phyloP scores from a whole-genome alignment of 2,113 vertebrate genomes.

The Amia ocellicauda region DNA sequence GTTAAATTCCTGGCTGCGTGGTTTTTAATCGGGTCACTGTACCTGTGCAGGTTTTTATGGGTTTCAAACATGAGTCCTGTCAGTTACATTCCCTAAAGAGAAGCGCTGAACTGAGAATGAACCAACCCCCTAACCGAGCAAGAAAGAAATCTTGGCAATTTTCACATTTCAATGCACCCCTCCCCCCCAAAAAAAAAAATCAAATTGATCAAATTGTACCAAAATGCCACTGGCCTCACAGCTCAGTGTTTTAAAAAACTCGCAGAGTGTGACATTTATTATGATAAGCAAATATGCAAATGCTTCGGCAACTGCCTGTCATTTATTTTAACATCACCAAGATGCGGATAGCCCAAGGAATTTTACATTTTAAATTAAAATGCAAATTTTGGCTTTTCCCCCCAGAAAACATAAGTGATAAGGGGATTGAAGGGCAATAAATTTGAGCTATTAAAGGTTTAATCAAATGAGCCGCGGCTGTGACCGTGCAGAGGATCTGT shows the following conservation, averaged over 20 bases:
- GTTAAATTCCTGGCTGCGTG: no score
- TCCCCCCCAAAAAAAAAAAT: no score
- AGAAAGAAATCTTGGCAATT: no score
- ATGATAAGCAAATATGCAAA: slow-evolving; percentile 15
- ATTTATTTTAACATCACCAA: not conserved
- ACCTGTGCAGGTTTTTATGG: no score
- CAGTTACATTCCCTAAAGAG: no score
- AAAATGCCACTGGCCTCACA: not conserved
- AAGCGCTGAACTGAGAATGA: no score
- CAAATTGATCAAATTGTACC: not conserved
- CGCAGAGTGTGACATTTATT: slow-evolving; percentile 1
- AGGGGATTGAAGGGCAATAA: not conserved
- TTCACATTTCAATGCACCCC: no score
- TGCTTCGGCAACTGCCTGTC: not conserved
- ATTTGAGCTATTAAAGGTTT: slow-evolving; percentile 6
- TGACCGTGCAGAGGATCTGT: not conserved
- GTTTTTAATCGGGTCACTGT: no score
- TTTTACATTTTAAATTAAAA: not conserved
- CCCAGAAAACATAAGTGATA: not conserved
- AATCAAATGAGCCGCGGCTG: not conserved
- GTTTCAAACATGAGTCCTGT: no score
- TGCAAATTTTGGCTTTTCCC: not conserved
- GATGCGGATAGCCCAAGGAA: slow-evolving; percentile 1
- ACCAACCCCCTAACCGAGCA: no score
- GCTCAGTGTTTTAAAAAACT: not conserved